Evolutionary conservation across 2,888 invertebrate species (phyloP).

Genomic region (Campaea margaritaria): DNA sequence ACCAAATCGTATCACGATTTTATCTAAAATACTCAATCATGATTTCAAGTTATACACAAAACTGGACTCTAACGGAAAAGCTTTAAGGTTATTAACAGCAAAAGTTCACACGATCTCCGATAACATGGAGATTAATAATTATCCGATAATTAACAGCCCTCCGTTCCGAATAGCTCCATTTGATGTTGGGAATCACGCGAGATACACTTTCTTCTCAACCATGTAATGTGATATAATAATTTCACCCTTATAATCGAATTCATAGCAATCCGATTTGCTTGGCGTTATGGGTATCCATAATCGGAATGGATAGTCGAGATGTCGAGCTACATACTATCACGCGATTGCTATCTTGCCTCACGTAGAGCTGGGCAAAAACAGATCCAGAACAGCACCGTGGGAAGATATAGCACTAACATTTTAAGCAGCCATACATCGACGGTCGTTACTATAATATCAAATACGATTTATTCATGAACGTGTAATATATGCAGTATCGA

Average conservation of each 20-base stretch:
- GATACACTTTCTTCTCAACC: slow-evolving; percentile 43
- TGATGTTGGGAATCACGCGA: slow-evolving; percentile 48
- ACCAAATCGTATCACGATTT: too few species aligned
- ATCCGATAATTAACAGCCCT: slow-evolving; percentile 49
- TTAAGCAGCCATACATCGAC: slow-evolving; percentile 15
- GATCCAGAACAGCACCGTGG: slow-evolving; percentile 56
- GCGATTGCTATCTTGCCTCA: slow-evolving; percentile 55
- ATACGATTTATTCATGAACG: too few species aligned
- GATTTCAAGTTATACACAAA: too few species aligned
- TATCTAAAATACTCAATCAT: too few species aligned
- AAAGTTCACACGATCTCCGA: slow-evolving; percentile 29
- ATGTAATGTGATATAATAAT: slow-evolving; percentile 33
- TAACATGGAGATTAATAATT: slow-evolving; percentile 51
- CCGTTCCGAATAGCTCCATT: slow-evolving; percentile 44
- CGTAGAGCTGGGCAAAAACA: slow-evolving; percentile 50
- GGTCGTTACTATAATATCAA: too few species aligned
- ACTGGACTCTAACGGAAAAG: too few species aligned
- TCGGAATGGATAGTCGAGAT: slow-evolving; percentile 53
- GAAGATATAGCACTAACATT: slow-evolving; percentile 47
- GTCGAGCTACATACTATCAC: slow-evolving; percentile 56
- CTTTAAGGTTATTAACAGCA: too few species aligned
- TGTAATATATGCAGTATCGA: too few species aligned
- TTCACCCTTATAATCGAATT: slow-evolving; percentile 21
- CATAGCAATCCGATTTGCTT: slow-evolving; percentile 43
- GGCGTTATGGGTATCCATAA: slow-evolving; percentile 28